phyloP scores from a whole-genome alignment of 2,113 vertebrate species.

The Polypterus senegalus region DNA sequence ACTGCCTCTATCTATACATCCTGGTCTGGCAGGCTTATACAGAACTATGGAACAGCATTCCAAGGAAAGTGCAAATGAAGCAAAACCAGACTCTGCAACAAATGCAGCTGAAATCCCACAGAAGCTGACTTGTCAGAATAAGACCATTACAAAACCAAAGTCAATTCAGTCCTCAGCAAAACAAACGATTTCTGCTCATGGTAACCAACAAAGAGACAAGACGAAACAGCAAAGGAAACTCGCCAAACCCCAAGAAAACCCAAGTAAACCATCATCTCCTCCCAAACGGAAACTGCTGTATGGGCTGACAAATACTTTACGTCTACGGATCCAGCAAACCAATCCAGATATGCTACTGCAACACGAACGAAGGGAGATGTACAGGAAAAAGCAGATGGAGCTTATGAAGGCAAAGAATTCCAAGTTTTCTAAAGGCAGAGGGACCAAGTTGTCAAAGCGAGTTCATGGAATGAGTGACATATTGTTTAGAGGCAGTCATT shows the following conservation, averaged over 20 bases:
- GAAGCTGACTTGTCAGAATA: slow-evolving; percentile 5
- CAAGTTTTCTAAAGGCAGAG: slow-evolving; percentile 19
- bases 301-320: slow-evolving; percentile 69
- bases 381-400: slow-evolving; percentile 34
- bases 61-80: background rate
- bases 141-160: slow-evolving; percentile 13
- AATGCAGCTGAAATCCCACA: slow-evolving; percentile 3
- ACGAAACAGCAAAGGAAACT: slow-evolving; percentile 20
- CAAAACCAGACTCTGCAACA: slow-evolving; percentile 2
- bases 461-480: slow-evolving; percentile 11
- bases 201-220: slow-evolving; percentile 1
- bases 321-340: slow-evolving; percentile 57
- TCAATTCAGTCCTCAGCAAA: slow-evolving; percentile 4
- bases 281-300: slow-evolving; percentile 49
- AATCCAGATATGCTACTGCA: slow-evolving; percentile 36
- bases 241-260: slow-evolving; percentile 19
- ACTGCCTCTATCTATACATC: slow-evolving; percentile 28
- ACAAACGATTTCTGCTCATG: slow-evolving; percentile 13
- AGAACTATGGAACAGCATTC: slow-evolving; percentile 17
- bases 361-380: slow-evolving; percentile 51
- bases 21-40: slow-evolving; percentile 45
- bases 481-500: slow-evolving; percentile 19
- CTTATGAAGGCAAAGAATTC: slow-evolving; percentile 21
- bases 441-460: slow-evolving; percentile 11
- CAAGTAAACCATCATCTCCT: slow-evolving; percentile 18